phyloP scores from a whole-genome alignment of 2,888 invertebrate species.

The Tachina fera region DNA sequence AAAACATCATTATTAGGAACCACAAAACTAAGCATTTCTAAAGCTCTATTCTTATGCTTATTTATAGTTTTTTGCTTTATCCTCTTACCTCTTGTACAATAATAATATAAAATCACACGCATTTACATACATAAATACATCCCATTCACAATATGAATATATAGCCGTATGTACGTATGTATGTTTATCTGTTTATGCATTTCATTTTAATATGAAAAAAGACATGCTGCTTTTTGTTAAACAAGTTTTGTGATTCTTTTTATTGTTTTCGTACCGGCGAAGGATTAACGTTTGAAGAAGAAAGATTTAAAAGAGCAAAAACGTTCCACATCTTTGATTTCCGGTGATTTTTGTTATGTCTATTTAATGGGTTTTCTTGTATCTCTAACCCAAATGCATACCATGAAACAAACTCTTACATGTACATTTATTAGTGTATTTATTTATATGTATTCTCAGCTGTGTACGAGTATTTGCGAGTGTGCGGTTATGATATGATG shows the following conservation, averaged over 20 bases:
- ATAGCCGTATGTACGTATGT: not conserved
- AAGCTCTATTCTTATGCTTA: conserved; percentile 58
- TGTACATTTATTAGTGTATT: not conserved
- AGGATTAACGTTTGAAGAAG: conserved; percentile 32
- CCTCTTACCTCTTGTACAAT: not conserved
- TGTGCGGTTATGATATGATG: conserved; percentile 52
- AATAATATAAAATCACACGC: not conserved
- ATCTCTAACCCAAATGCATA: conserved; percentile 41
- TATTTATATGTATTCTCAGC: conserved; percentile 21
- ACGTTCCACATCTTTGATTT: conserved; percentile 64
- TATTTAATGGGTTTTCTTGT: conserved; percentile 62
- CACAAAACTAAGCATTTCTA: conserved; percentile 61
- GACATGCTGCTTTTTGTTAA: conserved; percentile 16
- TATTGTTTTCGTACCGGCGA: conserved; percentile 19
- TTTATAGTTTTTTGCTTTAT: conserved; percentile 51
- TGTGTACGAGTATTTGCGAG: conserved; percentile 43
- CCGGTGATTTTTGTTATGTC: conserved; percentile 65
- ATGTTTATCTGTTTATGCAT: not conserved
- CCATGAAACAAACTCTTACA: not conserved
- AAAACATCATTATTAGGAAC: conserved; percentile 39
- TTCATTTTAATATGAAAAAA: not conserved
- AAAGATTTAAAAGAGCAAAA: conserved; percentile 35
- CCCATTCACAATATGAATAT: not conserved
- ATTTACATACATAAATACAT: not conserved
- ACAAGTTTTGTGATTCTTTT: conserved; percentile 32